Base-by-base conservation (phyloP, 1,140 invertebrate species). In the Episyrphus balteatus region DNA sequence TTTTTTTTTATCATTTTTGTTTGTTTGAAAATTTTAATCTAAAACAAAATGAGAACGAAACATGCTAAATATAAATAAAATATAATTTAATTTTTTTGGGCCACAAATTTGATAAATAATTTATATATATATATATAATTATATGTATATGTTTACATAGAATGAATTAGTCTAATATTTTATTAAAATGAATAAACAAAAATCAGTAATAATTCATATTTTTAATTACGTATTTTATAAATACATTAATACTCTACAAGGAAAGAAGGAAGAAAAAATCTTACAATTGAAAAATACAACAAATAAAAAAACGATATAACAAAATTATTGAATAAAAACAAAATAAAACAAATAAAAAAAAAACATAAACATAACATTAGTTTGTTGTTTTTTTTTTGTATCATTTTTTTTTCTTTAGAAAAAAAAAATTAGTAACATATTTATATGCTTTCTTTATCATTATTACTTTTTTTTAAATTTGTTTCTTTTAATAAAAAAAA, bases 1-100 rank as follows among this genome's bases (percentile, higher is more conserved):
- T 33, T 40, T 47, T 40, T 30, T 41, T 40, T 33, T 40, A 9
- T 31, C 39, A 47, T 47, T 32, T 47, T 41, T 41, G 21, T 41
- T 26, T 46, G 21, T 26, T 26, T 26, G 21, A 26, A 26, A 15
- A 30, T 26, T 43, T 30, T n/a, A 43, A 32, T 26, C 21, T 31
- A 43, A 43, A n/a, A 13, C 21, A 43, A 26, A 17, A 43, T 26
- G 21, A 13, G 30, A 43, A 32, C n/a, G 14, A 15, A 15, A 43
- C n/a, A 43, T 30, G 15, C 13, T 43, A 13, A 30, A 30, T 30
- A 43, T 18, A 21, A 19, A 19, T 26, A 26, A 26, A 26, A 26
- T 26, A 26, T 5, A n/a, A n/a, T n/a, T n/a, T 26, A 3, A 26
- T 26, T 26, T 26, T 26, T 26, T 26, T 26, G 21, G 21, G 21